phyloP scores from a whole-genome alignment of 2,113 vertebrate species.

The Spermophilus dauricus region DNA sequence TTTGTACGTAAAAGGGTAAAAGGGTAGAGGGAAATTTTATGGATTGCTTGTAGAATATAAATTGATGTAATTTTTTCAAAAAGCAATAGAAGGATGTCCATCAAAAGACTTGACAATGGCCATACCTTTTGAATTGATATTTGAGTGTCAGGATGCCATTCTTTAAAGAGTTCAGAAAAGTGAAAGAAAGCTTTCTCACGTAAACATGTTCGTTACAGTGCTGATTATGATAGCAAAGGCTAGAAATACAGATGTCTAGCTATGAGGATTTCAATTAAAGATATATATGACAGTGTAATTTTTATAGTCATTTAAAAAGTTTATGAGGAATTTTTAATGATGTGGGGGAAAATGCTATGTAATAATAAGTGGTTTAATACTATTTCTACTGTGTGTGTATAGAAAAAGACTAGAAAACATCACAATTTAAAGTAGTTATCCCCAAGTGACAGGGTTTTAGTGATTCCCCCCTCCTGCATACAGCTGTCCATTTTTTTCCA shows the following conservation, averaged over 20 bases:
- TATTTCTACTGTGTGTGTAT: background rate
- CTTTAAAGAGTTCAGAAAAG: constrained; percentile 50
- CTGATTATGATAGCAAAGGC: background rate
- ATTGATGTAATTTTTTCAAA: background rate
- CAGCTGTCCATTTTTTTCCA: constrained; percentile 22
- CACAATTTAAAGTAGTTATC: constrained; percentile 1
- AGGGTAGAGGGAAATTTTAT: constrained; percentile 4
- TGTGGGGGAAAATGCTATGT: background rate
- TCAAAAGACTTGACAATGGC: constrained; percentile 36
- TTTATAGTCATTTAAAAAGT: constrained; percentile 51
- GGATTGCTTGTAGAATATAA: background rate
- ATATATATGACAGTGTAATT: background rate
- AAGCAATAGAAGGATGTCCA: background rate
- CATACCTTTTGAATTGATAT: constrained; percentile 28
- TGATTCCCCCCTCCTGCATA: background rate
- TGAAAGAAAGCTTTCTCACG: background rate
- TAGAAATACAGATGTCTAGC: background rate
- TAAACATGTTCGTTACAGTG: background rate
- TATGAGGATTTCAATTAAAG: constrained; percentile 36
- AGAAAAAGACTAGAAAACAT: background rate
- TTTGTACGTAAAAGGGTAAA: constrained; percentile 41
- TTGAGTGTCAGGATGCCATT: background rate
- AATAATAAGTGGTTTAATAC: background rate
- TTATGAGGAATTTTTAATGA: constrained; percentile 5
- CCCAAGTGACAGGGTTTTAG: background rate